Evolutionary conservation across 2,888 invertebrate species (phyloP).

Genomic region (Diplazon laetatorius): DNA sequence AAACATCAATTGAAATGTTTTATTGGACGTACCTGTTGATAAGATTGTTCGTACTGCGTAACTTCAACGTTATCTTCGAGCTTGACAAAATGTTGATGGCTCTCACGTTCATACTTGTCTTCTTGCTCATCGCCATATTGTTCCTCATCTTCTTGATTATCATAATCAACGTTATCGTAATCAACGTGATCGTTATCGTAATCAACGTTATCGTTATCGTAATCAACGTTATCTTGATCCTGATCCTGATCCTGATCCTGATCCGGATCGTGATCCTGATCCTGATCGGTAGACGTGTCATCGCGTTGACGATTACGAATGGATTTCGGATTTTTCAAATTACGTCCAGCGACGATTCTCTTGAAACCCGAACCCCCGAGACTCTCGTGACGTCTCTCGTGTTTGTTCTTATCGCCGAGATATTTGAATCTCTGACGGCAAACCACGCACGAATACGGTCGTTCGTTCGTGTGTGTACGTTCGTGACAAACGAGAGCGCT

Average conservation of each 20-base stretch:
- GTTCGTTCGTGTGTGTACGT: constrained; percentile 80
- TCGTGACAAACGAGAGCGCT: constrained; percentile 81
- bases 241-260: too few relatives aligned
- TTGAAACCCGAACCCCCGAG: constrained; percentile 81
- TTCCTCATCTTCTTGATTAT: constrained; percentile 63
- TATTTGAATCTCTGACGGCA: constrained; percentile 80
- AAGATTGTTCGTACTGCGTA: constrained; percentile 56
- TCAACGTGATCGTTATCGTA: too few relatives aligned
- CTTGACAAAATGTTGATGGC: constrained; percentile 68
- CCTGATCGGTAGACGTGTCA: constrained; percentile 44
- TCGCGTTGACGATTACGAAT: constrained; percentile 69
- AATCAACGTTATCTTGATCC: too few relatives aligned
- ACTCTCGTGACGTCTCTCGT: constrained; percentile 79
- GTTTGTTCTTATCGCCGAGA: constrained; percentile 81
- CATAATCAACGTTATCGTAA: constrained; percentile 54
- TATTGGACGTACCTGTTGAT: constrained; percentile 62
- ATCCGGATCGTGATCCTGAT: too few relatives aligned
- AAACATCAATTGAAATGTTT: too few relatives aligned
- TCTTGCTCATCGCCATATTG: constrained; percentile 56
- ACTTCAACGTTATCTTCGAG: constrained; percentile 63
- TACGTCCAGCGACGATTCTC: constrained; percentile 78
- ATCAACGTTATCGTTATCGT: too few relatives aligned
- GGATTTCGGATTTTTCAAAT: constrained; percentile 70
- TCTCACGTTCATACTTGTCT: constrained; percentile 66
- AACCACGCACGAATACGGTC: constrained; percentile 80